Conservation (phyloP, 2,113 vertebrate species). For the Dasyurus viverrinus region DNA sequence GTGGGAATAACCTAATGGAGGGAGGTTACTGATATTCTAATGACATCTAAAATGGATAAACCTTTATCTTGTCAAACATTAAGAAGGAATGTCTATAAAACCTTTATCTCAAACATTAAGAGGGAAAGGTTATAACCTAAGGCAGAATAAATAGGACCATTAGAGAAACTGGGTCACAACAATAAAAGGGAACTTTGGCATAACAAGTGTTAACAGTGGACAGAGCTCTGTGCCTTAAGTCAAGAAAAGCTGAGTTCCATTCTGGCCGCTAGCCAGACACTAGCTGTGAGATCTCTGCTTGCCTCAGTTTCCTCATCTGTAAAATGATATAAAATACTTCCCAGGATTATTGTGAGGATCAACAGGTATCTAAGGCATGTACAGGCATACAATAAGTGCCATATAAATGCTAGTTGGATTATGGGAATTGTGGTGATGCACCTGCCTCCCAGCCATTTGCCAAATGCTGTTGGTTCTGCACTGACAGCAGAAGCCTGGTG, state of each 20-base stretch:
- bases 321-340: background rate
- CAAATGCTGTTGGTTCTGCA: background rate
- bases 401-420: background rate
- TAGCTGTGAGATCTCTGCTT: background rate
- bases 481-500: background rate
- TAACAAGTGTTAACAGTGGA: background rate
- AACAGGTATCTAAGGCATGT: background rate
- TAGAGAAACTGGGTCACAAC: too few species aligned
- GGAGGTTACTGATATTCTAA: too few species aligned
- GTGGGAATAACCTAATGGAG: too few species aligned
- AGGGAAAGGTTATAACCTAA: too few species aligned
- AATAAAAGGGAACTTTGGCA: too few species aligned
- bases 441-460: background rate
- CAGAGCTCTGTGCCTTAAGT: background rate
- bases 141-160: too few species aligned
- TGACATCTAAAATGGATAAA: too few species aligned
- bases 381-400: background rate
- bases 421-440: background rate
- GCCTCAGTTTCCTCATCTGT: background rate
- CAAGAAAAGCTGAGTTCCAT: background rate
- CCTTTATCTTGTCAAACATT: too few species aligned
- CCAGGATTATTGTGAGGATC: background rate
- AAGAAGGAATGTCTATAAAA: too few species aligned
- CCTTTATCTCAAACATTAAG: too few species aligned
- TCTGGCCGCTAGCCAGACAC: background rate